Evolutionary conservation across 2,888 invertebrate genomes (phyloP), one percentile per base, ranked within the genome.

Genomic region (Rugalucina vietnamica): DNA sequence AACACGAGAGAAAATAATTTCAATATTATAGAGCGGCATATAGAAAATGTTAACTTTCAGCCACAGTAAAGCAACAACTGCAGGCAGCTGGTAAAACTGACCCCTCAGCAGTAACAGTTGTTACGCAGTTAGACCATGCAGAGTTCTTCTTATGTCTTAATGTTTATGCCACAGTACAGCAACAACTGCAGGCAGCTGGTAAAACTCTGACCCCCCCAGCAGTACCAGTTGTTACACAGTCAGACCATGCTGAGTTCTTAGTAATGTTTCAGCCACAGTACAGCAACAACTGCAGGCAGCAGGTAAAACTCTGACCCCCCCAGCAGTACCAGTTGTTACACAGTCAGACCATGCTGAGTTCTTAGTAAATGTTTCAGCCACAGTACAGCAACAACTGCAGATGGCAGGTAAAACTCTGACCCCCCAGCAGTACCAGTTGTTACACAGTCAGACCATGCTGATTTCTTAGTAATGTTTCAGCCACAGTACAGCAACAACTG

Each of bases 401-500:
- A 86, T 86, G 27, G 81, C 87, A n/a, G 89, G 89, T 10, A 85
- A 86, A 18, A 91, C 90, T 57, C 85, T 87, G 5, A 65, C 65
- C 1, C 65, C 65, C 34, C 65, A 65, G 34, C 65, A 65, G 34
- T 65, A 65, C 34, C 65, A 65, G 34, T 18, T 65, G 24, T 65
- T 65, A 65, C 32, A 34, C 3, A 65, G 10, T 3, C 65, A 65
- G 34, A 91, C 89, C 37, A 79, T 85, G 10, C 84, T 92, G 57
- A 91, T n/a, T n/a, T n/a, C n/a, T n/a, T n/a, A n/a, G n/a, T n/a
- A n/a, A n/a, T 54, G 24, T 74, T 72, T 37, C 85, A 82, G 89
- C 90, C 29, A 89, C 92, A 32, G 91, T 93, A 0, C 92, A 92
- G 82, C 92, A 92, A 57, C 92, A 92, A 79, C 81, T 93, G 65